Conservation (phyloP, 2,797 vertebrate genomes). For the Macroramphosus scolopax region DNA sequence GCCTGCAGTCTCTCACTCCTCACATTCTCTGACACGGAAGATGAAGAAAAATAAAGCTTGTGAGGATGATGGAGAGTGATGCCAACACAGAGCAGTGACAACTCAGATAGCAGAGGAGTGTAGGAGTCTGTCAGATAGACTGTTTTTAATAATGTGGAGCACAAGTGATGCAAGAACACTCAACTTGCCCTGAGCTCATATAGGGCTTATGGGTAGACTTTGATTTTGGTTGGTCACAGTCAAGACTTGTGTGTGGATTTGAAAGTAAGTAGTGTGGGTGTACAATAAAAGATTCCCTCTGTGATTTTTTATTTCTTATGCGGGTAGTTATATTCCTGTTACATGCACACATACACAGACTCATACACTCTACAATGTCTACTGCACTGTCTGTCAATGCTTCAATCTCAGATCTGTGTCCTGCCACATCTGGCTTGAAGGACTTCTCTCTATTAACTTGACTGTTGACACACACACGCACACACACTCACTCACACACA, state of each 20-base stretch:
- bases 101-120: constrained; percentile 23
- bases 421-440: constrained; percentile 40
- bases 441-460: constrained; percentile 46
- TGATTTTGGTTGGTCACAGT: constrained; percentile 37
- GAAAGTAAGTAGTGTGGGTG: constrained; percentile 12
- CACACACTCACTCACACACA: constrained; percentile 6
- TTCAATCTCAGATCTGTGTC: constrained; percentile 49
- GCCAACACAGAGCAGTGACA: constrained; percentile 50
- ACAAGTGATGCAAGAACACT: constrained; percentile 54
- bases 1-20: constrained; percentile 53
- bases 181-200: constrained; percentile 39
- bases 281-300: constrained; percentile 11
- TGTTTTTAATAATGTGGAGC: constrained; percentile 44
- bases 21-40: constrained; percentile 39
- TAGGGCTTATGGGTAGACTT: constrained; percentile 32
- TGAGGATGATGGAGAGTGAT: constrained; percentile 40
- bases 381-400: constrained; percentile 8
- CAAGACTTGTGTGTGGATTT: constrained; percentile 17
- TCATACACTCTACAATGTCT: constrained; percentile 1
- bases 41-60: constrained; percentile 9
- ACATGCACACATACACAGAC: background rate
- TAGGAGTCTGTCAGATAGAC: constrained; percentile 37
- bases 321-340: constrained; percentile 21
- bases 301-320: constrained; percentile 16
- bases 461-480: constrained; percentile 10